phyloP scores from a whole-genome alignment of 1,140 invertebrate genomes.

The Drosophila orena region DNA sequence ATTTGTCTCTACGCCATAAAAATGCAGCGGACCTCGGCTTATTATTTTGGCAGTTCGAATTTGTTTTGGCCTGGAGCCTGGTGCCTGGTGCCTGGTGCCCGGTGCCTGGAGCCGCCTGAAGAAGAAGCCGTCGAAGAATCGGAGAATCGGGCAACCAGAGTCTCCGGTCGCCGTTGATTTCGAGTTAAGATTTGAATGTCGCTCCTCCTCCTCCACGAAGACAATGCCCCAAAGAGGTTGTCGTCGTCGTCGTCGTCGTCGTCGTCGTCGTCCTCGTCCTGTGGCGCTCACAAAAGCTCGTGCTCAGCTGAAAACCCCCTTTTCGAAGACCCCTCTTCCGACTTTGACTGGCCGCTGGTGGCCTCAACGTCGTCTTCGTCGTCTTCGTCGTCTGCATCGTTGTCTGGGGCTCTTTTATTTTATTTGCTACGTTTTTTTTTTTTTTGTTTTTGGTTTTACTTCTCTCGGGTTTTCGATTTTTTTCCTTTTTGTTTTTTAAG shows the following conservation, averaged over 20 bases:
- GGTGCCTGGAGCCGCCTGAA: conserved; percentile 24
- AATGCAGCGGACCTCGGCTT: conserved; percentile 47
- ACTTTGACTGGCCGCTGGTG: conserved; percentile 49
- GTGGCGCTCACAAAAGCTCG: conserved; percentile 65
- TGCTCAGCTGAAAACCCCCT: conserved; percentile 30
- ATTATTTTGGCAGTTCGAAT: conserved; percentile 83
- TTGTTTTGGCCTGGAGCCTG: conserved; percentile 71
- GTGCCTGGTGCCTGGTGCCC: conserved; percentile 37
- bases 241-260: conserved; percentile 27
- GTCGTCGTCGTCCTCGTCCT: conserved; percentile 32
- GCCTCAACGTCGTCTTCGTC: conserved; percentile 45
- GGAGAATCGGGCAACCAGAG: conserved; percentile 7
- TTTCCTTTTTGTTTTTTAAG: conserved; percentile 37
- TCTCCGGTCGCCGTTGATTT: conserved; percentile 61
- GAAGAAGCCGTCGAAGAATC: background rate
- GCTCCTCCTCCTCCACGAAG: conserved; percentile 45
- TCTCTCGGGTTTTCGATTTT: conserved; percentile 13
- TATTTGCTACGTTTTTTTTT: conserved; percentile 39
- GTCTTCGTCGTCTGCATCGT: conserved; percentile 49
- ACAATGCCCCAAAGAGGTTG: conserved; percentile 58
- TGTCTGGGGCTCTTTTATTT: conserved; percentile 44
- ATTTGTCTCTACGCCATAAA: conserved; percentile 42
- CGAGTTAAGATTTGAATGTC: conserved; percentile 84
- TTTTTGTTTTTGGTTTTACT: conserved; percentile 24
- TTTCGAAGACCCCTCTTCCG: conserved; percentile 4